Percentiles rank a stretch among this genome's conserved stretches.
These are phyloP conservation scores for Spisula solida DNA, from an alignment of 2,888 invertebrate species.

Conservation along the genomic window DNA sequence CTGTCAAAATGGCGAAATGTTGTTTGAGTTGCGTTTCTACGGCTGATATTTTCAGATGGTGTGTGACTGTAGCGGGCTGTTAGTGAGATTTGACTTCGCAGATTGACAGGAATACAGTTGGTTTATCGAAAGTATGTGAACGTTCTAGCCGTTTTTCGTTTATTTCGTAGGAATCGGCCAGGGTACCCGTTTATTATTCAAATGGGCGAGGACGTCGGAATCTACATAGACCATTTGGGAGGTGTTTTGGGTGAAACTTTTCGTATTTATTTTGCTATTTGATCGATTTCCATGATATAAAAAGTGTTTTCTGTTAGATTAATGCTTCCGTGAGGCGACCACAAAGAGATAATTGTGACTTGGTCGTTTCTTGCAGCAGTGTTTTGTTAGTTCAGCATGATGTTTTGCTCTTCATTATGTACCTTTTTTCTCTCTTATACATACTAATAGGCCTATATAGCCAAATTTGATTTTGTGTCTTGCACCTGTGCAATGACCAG, in stretches of 20 bases:
- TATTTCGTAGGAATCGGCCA: too few species aligned
- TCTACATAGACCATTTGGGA: conserved; percentile 10
- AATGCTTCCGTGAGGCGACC: conserved; percentile 13
- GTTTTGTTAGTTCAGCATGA: neutral
- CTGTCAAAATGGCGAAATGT: conserved; percentile 3
- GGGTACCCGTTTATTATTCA: too few species aligned
- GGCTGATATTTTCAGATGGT: too few species aligned
- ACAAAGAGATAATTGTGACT: conserved; percentile 22
- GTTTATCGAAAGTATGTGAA: conserved; percentile 21
- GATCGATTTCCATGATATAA: conserved; percentile 35
- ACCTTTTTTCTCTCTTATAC: too few species aligned
- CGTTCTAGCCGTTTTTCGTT: conserved; percentile 14
- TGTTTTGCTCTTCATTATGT: too few species aligned
- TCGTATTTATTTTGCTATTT: conserved; percentile 30
- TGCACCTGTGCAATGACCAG: too few species aligned
- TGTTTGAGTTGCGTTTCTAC: neutral
- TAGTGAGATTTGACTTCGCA: conserved; percentile 18
- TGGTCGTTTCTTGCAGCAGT: conserved; percentile 29
- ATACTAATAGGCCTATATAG: too few species aligned
- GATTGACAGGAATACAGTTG: conserved; percentile 27
- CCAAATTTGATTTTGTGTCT: too few species aligned
- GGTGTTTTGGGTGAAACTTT: conserved; percentile 21
- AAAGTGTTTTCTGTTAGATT: conserved; percentile 21
- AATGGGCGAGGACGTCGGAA: too few species aligned
- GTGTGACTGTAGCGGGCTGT: neutral